Base-by-base conservation (phyloP, 2,113 vertebrate genomes). In the Tylochromis polylepis region DNA sequence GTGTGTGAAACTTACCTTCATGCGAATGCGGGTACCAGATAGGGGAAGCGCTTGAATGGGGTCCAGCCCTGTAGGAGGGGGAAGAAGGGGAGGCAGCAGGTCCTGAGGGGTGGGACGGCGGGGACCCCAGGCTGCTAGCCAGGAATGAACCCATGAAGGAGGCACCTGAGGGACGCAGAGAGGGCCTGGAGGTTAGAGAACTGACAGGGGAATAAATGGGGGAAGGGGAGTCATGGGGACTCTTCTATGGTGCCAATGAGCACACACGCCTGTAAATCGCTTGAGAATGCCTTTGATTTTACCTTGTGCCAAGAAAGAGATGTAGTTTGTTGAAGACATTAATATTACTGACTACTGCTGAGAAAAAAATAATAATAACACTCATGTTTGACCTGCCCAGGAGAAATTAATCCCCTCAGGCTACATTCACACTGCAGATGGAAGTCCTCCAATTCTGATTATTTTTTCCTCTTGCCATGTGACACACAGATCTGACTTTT, bases 1-100 rank as follows among this genome's bases (percentile, higher is more conserved):
- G 34, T 70, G 29, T 85, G 72, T 78, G 43, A 58, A 58, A 78
- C 93, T 96, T 96, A 99, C 98, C 98, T 98, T 99, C 98, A 10
- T 99, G 98, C 82, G 98, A 97, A 94, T 98, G 98, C n/a, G 98
- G 97, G 95, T 99, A 98, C 98, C 98, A 99, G 95, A 99, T 97
- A 96, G 99, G 97, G 83, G 98, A 98, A 86, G 98, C 94, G 80
- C 97, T 95, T 0, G 98, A 97, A 96, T 99, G 98, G 41, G 98
- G 96, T 81, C 97, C 96, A 1, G 94, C 91, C 81, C 97, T 97
- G 95, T 98, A 99, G 53, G 98, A 95, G 1, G 97, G 98, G 84
- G 98, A 98, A 1, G 98, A 96, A 5, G 98, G 97, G 59, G 98
- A 97, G 2, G 98, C 94, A 0, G 97, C 36, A 4, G 98, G 96